phyloP scores from a whole-genome alignment of 2,888 invertebrate species.

The Chymomyza fuscimana region DNA sequence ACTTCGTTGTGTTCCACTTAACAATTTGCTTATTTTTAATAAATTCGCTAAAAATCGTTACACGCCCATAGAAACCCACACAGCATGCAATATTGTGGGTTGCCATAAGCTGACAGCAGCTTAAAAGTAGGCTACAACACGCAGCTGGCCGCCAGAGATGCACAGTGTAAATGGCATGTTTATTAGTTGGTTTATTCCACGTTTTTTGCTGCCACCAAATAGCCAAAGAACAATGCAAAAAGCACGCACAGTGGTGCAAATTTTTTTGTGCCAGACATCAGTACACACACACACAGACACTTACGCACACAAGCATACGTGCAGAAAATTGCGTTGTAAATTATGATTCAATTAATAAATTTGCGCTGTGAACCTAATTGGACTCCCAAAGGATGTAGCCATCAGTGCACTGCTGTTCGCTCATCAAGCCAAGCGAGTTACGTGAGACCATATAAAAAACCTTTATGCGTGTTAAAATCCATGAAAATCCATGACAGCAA shows the following conservation, averaged over 20 bases:
- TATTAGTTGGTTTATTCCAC: neutral
- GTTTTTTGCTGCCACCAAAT: neutral
- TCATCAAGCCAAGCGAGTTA: slow-evolving; percentile 7
- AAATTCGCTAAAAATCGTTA: neutral
- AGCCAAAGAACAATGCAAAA: neutral
- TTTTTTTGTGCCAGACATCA: neutral
- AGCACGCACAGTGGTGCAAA: neutral
- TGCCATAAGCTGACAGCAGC: neutral
- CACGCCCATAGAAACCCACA: neutral
- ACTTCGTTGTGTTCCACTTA: neutral
- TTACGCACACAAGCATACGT: neutral
- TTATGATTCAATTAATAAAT: slow-evolving; percentile 71
- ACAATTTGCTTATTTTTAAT: neutral
- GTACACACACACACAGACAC: neutral
- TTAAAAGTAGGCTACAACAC: neutral
- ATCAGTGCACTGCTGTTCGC: slow-evolving; percentile 35
- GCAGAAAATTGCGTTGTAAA: slow-evolving; percentile 38
- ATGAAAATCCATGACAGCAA: slow-evolving; percentile 44
- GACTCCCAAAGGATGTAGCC: slow-evolving; percentile 26
- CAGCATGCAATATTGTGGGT: neutral
- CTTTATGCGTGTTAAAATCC: slow-evolving; percentile 53
- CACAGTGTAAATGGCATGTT: neutral
- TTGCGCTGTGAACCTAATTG: slow-evolving; percentile 61
- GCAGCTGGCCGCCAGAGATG: neutral
- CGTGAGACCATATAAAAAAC: slow-evolving; percentile 28